Evolutionary conservation across 30 jellyfish, hydroid and myxozoan genomes (phyloP), one percentile per base, ranked within the genome.

Genomic region (Aurelia sp.): DNA sequence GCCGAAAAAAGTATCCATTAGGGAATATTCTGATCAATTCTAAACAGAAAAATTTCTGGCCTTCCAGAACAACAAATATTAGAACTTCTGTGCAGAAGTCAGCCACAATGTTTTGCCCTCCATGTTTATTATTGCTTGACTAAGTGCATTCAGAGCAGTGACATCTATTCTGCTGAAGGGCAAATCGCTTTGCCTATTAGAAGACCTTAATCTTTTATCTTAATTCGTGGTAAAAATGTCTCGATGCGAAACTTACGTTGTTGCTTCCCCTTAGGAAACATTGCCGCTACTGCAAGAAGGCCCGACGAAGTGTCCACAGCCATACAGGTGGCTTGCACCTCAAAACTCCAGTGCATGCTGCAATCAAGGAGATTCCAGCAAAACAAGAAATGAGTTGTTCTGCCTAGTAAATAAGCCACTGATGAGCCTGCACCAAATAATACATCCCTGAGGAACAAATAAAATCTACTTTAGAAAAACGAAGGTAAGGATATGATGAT

Each of bases 321-420:
- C 62, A 93, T n/a, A 18, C 80, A 69, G 59, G 92, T 81, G 20
- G 74, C 91, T 16, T 82, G 41, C 13, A 89, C 79, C 59, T 88
- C 88, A 22, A 81, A 31, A 63, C 88, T 63, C 98, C 98, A 93
- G 35, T 78, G 74, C 63, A 93, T 64, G 30, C 88, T 40, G 63
- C 92, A 87, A 19, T 96, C 68, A 5, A 81, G 73, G 3, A 93
- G 86, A 63, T 93, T 81, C 98, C 98, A 93, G 67, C 89, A 74
- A 13, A 87, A 27, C 44, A 93, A 75, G 69, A 66, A 85, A 44
- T 93, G 89, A 18, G 69, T 72, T 6, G 98, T 78, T 59, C 82
- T 80, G n/a, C 96, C 91, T 55, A 88, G 71, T 66, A 92, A 57
- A 62, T 86, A 92, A 40, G 83, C 88, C 35, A 87, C 79, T n/a